Conservation (phyloP, 2,888 invertebrate genomes). For the Scotopteryx bipunctaria region DNA sequence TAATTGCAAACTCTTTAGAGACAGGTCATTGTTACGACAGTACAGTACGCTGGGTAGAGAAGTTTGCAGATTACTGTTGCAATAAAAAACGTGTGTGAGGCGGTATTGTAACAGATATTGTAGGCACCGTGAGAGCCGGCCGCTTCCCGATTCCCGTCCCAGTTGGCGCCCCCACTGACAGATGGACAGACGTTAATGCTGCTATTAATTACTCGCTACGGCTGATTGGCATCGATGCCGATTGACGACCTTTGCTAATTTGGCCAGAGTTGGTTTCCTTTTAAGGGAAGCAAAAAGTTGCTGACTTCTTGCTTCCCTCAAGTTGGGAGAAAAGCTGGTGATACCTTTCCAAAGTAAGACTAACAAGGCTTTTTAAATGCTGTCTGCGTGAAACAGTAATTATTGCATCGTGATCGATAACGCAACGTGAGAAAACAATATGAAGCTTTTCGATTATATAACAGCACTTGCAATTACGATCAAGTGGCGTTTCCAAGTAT, state of each 20-base stretch:
- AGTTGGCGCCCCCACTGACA: conserved; percentile 53
- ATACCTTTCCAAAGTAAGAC: background rate
- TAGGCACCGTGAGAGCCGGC: conserved; percentile 40
- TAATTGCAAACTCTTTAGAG: background rate
- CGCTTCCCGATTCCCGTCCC: conserved; percentile 50
- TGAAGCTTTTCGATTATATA: conserved; percentile 6
- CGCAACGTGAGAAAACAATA: conserved; percentile 3
- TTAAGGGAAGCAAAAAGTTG: conserved; percentile 9
- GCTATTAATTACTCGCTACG: conserved; percentile 45
- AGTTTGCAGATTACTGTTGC: conserved; percentile 11
- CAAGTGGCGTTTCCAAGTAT: conserved; percentile 19
- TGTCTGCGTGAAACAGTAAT: too few species aligned
- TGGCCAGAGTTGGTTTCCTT: conserved; percentile 20
- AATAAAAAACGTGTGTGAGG: conserved; percentile 22
- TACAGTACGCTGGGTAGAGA: background rate
- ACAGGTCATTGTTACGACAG: background rate
- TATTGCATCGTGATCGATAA: too few species aligned
- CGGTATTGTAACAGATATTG: conserved; percentile 25
- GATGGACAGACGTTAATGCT: conserved; percentile 33
- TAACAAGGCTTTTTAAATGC: too few species aligned
- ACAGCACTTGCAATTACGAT: conserved; percentile 9
- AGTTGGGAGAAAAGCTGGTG: background rate
- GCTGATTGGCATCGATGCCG: conserved; percentile 43
- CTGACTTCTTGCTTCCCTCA: too few species aligned
- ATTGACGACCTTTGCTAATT: conserved; percentile 26